Base-by-base conservation (phyloP, 2,888 invertebrate species). In the Perithous albicinctus region DNA sequence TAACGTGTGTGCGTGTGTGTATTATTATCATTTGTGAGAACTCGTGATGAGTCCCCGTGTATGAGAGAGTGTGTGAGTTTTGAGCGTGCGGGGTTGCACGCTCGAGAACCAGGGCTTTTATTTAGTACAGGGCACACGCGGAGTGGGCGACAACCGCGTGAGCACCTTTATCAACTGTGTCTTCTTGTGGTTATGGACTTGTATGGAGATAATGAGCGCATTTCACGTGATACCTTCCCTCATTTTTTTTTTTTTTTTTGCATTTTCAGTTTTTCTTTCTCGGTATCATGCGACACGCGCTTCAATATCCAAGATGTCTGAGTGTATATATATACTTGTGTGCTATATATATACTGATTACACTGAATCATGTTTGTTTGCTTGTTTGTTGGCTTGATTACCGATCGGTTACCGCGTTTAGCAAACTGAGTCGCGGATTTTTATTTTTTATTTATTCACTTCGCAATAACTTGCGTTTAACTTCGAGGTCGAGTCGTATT, bases 401-500 rank as follows among this genome's bases (percentile, higher is more conserved):
- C 90, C 91, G 90, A 91, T 90, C 78, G 82, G 82, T 90, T 86
- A 89, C 90, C 90, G 90, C 88, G 87, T 88, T 82, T 48, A 73
- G 85, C 80, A 85, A 82, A 78, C 84, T 80, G 77, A 82, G 80
- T 85, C 82, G 83, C 85, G 85, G 85, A 85, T 85, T 85, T 84
- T 84, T n/a, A 48, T 41, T 59, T 73, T 81, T 81, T 82, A 61
- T 63, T 83, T 77, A 82, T 82, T 85, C 82, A 76, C 46, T 63
- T 85, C 87, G 59, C 59, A 59, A 59, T 89, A 87, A 66, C 69
- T 89, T 90, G 87, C 90, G 88, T 91, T 91, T 89, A 59, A 86
- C 89, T 90, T 91, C 91, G 88, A 91, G 90, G 88, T 92, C 92
- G 92, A 93, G 92, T 93, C 92, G 91, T 93, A 92, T 92, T 93